Base-by-base conservation (phyloP, 2,797 vertebrate species). In the Bryconaethiops microstoma region DNA sequence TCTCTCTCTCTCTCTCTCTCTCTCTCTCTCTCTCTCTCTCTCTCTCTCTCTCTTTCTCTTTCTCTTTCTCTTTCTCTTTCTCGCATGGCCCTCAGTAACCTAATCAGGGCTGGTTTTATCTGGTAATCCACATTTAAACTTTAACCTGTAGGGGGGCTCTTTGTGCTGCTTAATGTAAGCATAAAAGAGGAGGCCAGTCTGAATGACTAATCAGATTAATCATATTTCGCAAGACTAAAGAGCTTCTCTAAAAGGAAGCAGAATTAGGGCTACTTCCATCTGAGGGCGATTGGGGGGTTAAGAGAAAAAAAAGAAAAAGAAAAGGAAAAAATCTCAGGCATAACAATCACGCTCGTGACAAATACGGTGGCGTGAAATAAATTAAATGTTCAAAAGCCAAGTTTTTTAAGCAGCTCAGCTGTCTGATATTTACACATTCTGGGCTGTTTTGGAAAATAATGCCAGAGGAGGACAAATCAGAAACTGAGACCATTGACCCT, bases 41-140 rank as follows among this genome's bases (percentile, higher is more conserved):
- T 52, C 42, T 45, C 59, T 75, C 21, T 65, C n/a, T 80, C 57
- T 40, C 71, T 74, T 45, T 54, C 17, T 25, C 39, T 52, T 81
- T 35, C 35, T 35, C 4, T 35, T 54, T 76, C 23, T 68, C n/a
- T 75, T 54, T 42, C 73, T 72, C 52, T 72, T 60, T 84, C 88
- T 82, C 93, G 91, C 92, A 93, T 95, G 94, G 94, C 92, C 93
- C 92, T 94, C 93, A 93, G 95, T 98, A 97, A 97, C 94, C 95
- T 96, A 95, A 92, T 96, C 95, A 97, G 93, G 93, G 95, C 94
- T 94, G 94, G 95, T 95, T 96, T 97, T 97, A 97, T 97, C 95
- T 96, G 92, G 93, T 97, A 98, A 97, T 99, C 96, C 96, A 97
- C 96, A 95, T 97, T 98, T 98, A 98, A 98, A 99, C 96, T 98